Conservation (phyloP, 2,797 vertebrate species). For the Platyrinchus mystaceus region DNA sequence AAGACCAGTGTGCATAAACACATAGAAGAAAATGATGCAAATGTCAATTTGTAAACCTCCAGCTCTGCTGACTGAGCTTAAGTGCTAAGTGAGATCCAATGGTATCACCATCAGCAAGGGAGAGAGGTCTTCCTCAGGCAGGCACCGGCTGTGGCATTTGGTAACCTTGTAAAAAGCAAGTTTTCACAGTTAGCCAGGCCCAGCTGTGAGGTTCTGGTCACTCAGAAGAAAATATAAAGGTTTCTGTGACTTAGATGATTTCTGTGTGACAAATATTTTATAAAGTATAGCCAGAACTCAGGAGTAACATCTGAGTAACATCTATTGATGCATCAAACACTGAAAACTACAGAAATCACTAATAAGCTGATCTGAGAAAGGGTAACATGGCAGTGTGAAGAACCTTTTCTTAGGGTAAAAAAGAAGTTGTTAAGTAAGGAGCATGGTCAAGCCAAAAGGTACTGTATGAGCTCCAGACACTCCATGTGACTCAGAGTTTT, state of each 20-base stretch:
- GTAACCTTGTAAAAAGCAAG: not conserved
- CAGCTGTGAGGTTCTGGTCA: not conserved
- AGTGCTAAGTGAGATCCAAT: not conserved
- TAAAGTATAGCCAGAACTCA: not conserved
- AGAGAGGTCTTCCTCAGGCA: not conserved
- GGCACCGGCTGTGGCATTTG: not conserved
- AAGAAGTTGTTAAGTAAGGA: not conserved
- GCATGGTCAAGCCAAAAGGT: not conserved
- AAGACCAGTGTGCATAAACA: not conserved
- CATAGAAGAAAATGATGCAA: not conserved
- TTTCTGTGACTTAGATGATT: not conserved
- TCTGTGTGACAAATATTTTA: not conserved
- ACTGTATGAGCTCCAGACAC: not conserved
- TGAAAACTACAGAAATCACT: not conserved
- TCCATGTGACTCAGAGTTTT: not conserved
- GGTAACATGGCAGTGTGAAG: not conserved
- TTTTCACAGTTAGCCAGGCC: not conserved
- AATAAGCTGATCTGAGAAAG: not conserved
- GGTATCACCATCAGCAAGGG: not conserved
- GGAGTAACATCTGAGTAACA: not conserved
- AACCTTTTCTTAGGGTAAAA: not conserved
- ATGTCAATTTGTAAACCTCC: not conserved
- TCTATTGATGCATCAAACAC: not conserved
- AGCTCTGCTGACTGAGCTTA: not conserved
- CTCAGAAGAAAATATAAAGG: not conserved